phyloP scores from a whole-genome alignment of 2,113 vertebrate species.

The Xyliphius kryptos region DNA sequence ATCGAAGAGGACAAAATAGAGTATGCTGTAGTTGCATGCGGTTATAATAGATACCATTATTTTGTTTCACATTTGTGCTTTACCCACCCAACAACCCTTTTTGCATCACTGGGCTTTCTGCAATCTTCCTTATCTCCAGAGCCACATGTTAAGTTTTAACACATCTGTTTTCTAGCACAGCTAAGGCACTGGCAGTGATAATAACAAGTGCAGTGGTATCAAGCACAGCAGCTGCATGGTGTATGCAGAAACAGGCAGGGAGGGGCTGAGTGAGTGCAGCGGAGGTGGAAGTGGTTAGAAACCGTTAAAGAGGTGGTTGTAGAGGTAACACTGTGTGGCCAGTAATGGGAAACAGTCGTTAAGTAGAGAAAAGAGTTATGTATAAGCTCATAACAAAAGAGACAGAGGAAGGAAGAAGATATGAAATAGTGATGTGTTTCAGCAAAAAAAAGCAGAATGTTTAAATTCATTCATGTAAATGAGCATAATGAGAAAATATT shows the following conservation, averaged over 20 bases:
- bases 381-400: constrained; percentile 34
- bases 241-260: constrained; percentile 44
- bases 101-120: constrained; percentile 11
- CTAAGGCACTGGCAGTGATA: constrained; percentile 39
- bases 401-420: constrained; percentile 14
- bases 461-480: too few relatives aligned
- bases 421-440: constrained; percentile 9
- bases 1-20: too few relatives aligned
- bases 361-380: constrained; percentile 64
- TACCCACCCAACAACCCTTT: too few relatives aligned
- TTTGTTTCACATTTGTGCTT: too few relatives aligned
- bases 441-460: too few relatives aligned
- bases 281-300: constrained; percentile 84
- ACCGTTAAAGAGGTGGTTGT: constrained; percentile 86
- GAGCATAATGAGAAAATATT: too few relatives aligned
- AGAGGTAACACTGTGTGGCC: constrained; percentile 80
- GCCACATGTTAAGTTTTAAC: constrained; percentile 26
- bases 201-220: constrained; percentile 52
- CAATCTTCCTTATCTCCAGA: constrained; percentile 12
- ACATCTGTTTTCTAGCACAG: constrained; percentile 21
- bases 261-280: constrained; percentile 40
- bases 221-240: constrained; percentile 34
- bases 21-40: too few relatives aligned
- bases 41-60: too few relatives aligned
- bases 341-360: constrained; percentile 88